Percentiles rank a stretch among this genome's conserved stretches.
These are phyloP conservation scores for Tamias sibiricus DNA, from an alignment of 2,113 vertebrate species.

Conservation along the genomic window DNA sequence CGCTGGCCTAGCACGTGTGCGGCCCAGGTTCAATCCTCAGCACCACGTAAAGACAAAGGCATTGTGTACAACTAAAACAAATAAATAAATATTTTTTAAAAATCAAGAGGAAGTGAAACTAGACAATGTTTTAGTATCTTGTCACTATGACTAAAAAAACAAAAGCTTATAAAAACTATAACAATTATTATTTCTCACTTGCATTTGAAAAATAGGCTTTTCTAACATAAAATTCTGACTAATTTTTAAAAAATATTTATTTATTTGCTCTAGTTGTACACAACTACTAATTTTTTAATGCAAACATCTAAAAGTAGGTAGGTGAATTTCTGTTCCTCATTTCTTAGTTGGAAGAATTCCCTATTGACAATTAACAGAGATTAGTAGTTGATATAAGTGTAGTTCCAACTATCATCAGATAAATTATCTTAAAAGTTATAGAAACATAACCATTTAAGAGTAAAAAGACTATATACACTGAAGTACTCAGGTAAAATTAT, in stretches of 20 bases:
- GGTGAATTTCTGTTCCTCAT: constrained; percentile 49
- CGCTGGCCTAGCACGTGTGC: too few relatives aligned
- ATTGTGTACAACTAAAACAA: too few relatives aligned
- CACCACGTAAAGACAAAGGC: too few relatives aligned
- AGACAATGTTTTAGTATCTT: constrained; percentile 54
- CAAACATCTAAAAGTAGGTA: constrained; percentile 57
- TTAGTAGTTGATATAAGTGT: too few relatives aligned
- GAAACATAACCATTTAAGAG: not conserved
- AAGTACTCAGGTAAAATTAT: constrained; percentile 16
- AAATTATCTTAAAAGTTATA: constrained; percentile 8
- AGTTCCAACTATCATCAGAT: constrained; percentile 25
- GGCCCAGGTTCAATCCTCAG: too few relatives aligned
- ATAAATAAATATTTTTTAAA: too few relatives aligned
- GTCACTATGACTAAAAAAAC: constrained; percentile 57
- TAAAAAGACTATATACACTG: not conserved
- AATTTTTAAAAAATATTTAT: too few relatives aligned
- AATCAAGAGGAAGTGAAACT: not conserved
- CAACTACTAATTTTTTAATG: constrained; percentile 9
- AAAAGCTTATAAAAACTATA: too few relatives aligned
- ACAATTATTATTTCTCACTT: not conserved
- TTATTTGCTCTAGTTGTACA: too few relatives aligned
- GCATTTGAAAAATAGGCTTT: constrained; percentile 42
- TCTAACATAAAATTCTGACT: too few relatives aligned
- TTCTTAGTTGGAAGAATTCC: constrained; percentile 19
- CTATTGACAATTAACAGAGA: too few relatives aligned